Evolutionary conservation across 2,113 vertebrate genomes (phyloP), one percentile per base, ranked within the genome.

Genomic region (Benitochromis conjunctus): DNA sequence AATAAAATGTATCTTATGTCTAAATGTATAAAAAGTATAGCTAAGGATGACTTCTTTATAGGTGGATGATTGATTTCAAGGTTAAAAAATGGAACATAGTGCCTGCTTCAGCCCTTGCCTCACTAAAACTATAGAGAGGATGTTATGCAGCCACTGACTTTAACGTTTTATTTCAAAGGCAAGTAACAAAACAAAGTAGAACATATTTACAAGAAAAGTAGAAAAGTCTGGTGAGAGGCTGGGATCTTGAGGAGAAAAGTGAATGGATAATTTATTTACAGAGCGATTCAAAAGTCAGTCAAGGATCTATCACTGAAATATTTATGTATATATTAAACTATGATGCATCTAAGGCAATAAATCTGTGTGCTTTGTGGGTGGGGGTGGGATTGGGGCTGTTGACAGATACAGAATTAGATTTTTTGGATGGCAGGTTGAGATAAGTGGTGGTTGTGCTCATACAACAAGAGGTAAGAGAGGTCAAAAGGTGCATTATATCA

Each of bases 1-100:
- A 89, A 89, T 94, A 90, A 93, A 92, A 91, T 84, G 74, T 46
- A 88, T 92, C 66, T 90, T 55, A 84, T 80, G 55, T 66, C 83
- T 26, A 26, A 26, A 26, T 26, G 26, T 26, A 84, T 88, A 81
- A 91, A 92, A 84, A 58, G 81, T 86, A 80, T 84, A 16, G 81
- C 81, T 62, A 77, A 81, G 79, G 84, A 79, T 81, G 84, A 93
- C 86, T 46, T 74, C 38, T 92, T 94, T 89, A 89, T 86, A 62
- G 81, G 34, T 8, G 34, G 11, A 79, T 90, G 85, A 91, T 89
- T 91, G 60, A 92, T 90, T 89, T 83, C 64, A 90, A 88, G 76
- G 86, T 88, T 66, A 78, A 86, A 87, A 82, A 62, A 54, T 41
- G 29, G 19, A 83, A 69, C 82, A 84, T 64, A 77, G n/a, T 82